These are phyloP conservation scores for Drosophila aff. DNA, from an alignment of 1,140 invertebrate genomes.

Conservation along the genomic window DNA sequence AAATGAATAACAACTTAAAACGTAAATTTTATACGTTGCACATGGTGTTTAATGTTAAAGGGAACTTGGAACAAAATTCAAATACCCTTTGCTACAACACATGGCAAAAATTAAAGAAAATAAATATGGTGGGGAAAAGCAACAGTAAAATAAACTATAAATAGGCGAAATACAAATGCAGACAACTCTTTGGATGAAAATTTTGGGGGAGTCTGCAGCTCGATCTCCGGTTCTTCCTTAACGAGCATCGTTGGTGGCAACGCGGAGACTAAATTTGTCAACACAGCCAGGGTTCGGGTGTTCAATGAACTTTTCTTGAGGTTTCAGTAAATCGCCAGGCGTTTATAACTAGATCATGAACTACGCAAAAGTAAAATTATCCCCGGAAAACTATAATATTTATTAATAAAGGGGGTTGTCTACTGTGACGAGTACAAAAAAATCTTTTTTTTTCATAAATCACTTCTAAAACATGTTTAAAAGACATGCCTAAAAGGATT, in stretches of 20 bases:
- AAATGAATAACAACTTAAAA: neutral
- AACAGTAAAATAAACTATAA: conserved; percentile 44
- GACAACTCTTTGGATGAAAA: conserved; percentile 8
- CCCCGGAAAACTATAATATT: neutral
- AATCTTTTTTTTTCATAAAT: no score
- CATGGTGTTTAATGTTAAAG: neutral
- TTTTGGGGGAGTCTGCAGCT: conserved; percentile 34
- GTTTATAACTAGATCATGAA: neutral
- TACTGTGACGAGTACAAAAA: no score
- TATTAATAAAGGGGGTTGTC: no score
- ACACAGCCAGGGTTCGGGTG: neutral
- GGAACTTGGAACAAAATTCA: neutral
- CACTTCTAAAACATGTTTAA: no score
- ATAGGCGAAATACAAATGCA: conserved; percentile 60
- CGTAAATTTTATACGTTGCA: neutral
- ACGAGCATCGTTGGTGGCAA: conserved; percentile 16
- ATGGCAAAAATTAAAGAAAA: conserved; percentile 18
- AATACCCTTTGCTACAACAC: neutral
- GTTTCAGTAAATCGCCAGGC: neutral
- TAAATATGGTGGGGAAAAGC: conserved; percentile 9
- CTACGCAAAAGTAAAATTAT: neutral
- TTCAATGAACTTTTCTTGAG: conserved; percentile 54
- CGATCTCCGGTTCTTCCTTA: conserved; percentile 1
- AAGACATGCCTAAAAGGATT: no score
- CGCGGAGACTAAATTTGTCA: conserved; percentile 23